These are phyloP conservation scores for Lithophane socia DNA, from an alignment of 2,888 invertebrate genomes.

Conservation along the genomic window DNA sequence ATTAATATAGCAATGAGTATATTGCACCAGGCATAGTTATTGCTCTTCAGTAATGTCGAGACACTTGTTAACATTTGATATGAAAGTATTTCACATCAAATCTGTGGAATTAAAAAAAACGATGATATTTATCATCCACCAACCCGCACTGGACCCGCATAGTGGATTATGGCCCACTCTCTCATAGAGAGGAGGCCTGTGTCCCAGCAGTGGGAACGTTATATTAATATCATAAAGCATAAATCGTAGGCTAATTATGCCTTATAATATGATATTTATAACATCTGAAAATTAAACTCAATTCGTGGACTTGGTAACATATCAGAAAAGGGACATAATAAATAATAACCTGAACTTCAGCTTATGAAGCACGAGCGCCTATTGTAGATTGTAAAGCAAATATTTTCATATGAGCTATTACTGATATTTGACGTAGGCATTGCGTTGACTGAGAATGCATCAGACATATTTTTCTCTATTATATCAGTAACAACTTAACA, in stretches of 20 bases:
- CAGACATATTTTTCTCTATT: neutral
- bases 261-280: neutral
- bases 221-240: too few species aligned
- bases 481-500: neutral
- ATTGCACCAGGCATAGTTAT: neutral
- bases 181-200: too few species aligned
- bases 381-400: constrained; percentile 15
- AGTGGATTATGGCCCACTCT: too few species aligned
- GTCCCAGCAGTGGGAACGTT: too few species aligned
- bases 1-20: neutral
- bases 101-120: neutral
- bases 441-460: neutral
- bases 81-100: neutral
- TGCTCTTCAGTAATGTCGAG: constrained; percentile 25
- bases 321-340: neutral
- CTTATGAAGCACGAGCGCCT: constrained; percentile 18
- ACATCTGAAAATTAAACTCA: neutral
- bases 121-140: too few species aligned
- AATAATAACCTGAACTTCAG: neutral
- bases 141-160: too few species aligned
- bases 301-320: too few species aligned
- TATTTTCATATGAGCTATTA: neutral
- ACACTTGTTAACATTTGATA: neutral
- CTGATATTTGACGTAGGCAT: neutral
- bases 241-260: too few species aligned